Percentiles rank a stretch among this genome's conserved stretches.
Conservation (phyloP, 2,797 vertebrate species). For the Pogonophryne albipinna region DNA sequence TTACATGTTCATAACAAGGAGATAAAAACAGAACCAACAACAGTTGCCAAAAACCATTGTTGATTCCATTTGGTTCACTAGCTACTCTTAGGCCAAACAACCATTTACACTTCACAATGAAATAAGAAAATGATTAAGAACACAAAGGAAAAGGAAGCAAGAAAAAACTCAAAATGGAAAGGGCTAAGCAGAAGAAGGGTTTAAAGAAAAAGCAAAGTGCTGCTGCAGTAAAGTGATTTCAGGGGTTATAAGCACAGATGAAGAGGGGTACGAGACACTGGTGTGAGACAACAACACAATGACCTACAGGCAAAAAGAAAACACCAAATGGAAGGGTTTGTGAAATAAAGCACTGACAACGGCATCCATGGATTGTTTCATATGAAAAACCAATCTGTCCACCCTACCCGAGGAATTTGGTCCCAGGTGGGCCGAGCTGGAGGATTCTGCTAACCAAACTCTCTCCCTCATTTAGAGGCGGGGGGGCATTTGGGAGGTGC, state of each 20-base stretch:
- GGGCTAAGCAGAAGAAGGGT: constrained; percentile 33
- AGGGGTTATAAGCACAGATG: constrained; percentile 61
- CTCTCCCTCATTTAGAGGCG: constrained; percentile 99
- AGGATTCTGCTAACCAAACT: constrained; percentile 99
- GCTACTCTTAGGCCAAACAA: constrained; percentile 42
- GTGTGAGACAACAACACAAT: constrained; percentile 58
- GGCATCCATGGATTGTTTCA: constrained; percentile 94
- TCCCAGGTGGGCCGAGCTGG: constrained; percentile 99
- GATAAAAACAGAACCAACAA: not conserved
- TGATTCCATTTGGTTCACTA: not conserved
- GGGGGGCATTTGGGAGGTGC: constrained; percentile 98
- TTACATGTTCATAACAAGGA: not conserved
- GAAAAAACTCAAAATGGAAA: constrained; percentile 34
- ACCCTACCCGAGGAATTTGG: constrained; percentile 99
- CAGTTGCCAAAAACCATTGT: not conserved
- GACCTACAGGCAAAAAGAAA: constrained; percentile 54
- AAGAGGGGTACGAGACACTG: constrained; percentile 60
- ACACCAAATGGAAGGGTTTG: constrained; percentile 71
- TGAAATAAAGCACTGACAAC: constrained; percentile 54
- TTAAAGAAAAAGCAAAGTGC: constrained; percentile 63
- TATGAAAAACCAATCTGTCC: constrained; percentile 74
- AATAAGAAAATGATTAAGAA: constrained; percentile 26
- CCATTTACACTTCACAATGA: constrained; percentile 55
- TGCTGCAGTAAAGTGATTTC: constrained; percentile 41
- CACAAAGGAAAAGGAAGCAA: constrained; percentile 25